Base-by-base conservation (phyloP, 2,888 invertebrate species). In the Nymphalis urticae region DNA sequence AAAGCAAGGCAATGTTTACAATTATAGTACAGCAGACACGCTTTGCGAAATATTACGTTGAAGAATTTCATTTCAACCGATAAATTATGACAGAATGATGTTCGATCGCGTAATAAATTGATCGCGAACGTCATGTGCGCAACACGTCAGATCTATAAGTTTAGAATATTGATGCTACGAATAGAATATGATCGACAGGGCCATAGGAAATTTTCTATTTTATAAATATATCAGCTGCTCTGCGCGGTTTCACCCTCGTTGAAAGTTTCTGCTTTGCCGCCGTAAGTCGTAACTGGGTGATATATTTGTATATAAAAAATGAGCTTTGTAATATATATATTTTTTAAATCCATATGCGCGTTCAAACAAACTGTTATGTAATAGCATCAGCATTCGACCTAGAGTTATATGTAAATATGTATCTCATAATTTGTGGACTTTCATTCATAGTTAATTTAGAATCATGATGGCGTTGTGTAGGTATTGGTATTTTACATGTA, bases 61-160 rank as follows among this genome's bases (percentile, higher is more conserved):
- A 56, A 70, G 54, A 66, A 63, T 63, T 53, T 54, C 0, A 42
- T 62, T 54, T 50, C n/a, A 56, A 62, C 51, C 58, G 61, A n/a
- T 70, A 61, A 68, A 48, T 64, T 68, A 70, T 68, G 62, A 64
- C 47, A 61, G 60, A 54, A 16, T 65, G 68, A 64, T 70, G 68
- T 58, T 68, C 62, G 62, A 68, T 68, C 64, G 50, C 62, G 42
- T 56, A 64, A 64, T 62, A 59, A 62, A 62, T 64, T 56, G 56
- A 56, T 56, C 24, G 10, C 48, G 16, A 5, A 54, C 60, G 61
- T 64, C 60, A 53, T 17, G 47, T 48, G 54, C 48, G 51, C 53
- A 48, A 32, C 47, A 51, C 54, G 61, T 36, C 51, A 21, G 53
- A 50, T 63, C 58, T 62, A 48, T 54, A 36, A 47, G 32, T 61